Conservation (phyloP, 2,888 invertebrate genomes). For the Melieria crassipennis region DNA sequence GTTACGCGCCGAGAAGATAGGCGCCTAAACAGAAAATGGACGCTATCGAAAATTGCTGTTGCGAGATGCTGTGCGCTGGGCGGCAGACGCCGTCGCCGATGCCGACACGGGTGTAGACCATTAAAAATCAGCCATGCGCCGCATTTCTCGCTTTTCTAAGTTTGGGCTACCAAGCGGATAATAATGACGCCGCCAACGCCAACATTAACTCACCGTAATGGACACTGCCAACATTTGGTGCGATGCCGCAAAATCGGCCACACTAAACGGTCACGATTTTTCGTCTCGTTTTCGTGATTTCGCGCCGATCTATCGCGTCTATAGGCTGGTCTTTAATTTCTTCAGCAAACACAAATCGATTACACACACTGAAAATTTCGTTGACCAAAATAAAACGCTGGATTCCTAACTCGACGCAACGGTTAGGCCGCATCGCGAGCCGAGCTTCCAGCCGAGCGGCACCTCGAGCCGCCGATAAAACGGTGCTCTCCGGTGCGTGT, state of each 20-base stretch:
- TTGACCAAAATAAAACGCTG: conserved; percentile 22
- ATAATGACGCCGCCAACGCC: neutral
- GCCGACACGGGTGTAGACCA: conserved; percentile 20
- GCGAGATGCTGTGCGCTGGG: no score
- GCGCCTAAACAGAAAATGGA: no score
- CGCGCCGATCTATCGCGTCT: neutral
- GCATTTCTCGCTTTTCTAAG: neutral
- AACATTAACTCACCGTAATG: conserved; percentile 14
- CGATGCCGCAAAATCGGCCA: conserved; percentile 32
- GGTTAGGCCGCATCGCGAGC: no score
- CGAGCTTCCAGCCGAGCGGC: no score
- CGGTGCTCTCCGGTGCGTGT: no score
- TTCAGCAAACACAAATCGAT: conserved; percentile 56
- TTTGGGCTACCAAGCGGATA: neutral
- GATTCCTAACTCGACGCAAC: no score
- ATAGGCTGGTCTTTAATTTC: conserved; percentile 55
- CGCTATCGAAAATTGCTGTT: no score
- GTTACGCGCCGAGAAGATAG: neutral
- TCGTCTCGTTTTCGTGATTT: conserved; percentile 9
- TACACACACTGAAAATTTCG: conserved; percentile 40
- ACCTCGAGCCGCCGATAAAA: no score
- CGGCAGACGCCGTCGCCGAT: no score
- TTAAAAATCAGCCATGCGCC: neutral
- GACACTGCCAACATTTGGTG: conserved; percentile 4
- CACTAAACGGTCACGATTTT: conserved; percentile 32